These are phyloP conservation scores for Megalopta genalis DNA, from an alignment of 1,140 invertebrate genomes.

Conservation along the genomic window DNA sequence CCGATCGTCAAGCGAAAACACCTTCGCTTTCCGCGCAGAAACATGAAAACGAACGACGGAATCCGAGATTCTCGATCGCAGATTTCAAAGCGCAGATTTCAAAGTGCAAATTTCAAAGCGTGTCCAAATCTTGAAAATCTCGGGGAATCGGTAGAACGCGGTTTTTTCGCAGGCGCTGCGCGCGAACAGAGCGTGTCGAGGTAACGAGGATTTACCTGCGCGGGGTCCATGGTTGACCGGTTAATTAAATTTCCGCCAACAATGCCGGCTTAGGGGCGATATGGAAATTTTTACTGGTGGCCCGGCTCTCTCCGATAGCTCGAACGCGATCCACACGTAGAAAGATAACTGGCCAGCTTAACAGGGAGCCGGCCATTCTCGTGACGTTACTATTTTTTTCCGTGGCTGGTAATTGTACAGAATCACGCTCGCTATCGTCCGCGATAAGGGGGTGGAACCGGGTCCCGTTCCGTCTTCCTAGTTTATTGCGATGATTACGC, in stretches of 20 bases:
- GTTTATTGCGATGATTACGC: constrained; percentile 37
- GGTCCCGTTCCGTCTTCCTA: constrained; percentile 29
- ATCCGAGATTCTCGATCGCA: too few species aligned
- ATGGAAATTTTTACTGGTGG: constrained; percentile 17
- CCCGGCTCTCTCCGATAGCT: neutral
- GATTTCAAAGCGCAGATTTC: too few species aligned
- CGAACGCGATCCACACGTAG: neutral
- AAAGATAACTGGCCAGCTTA: constrained; percentile 18
- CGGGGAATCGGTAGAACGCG: too few species aligned
- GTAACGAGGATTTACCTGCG: constrained; percentile 33
- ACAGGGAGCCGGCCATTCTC: neutral
- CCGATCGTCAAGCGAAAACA: too few species aligned
- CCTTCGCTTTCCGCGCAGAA: too few species aligned
- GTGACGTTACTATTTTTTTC: constrained; percentile 33
- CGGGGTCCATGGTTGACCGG: neutral
- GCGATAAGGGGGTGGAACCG: constrained; percentile 31
- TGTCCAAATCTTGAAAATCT: too few species aligned
- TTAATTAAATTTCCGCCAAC: constrained; percentile 30
- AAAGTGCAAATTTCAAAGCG: too few species aligned
- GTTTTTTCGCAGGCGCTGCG: too few species aligned
- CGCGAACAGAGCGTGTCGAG: neutral
- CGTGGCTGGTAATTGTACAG: constrained; percentile 33
- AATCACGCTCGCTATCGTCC: constrained; percentile 24
- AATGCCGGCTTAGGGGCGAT: neutral
- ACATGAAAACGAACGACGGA: too few species aligned